These are phyloP conservation scores for Catocala sponsa DNA, from an alignment of 2,888 invertebrate species.

Conservation along the genomic window DNA sequence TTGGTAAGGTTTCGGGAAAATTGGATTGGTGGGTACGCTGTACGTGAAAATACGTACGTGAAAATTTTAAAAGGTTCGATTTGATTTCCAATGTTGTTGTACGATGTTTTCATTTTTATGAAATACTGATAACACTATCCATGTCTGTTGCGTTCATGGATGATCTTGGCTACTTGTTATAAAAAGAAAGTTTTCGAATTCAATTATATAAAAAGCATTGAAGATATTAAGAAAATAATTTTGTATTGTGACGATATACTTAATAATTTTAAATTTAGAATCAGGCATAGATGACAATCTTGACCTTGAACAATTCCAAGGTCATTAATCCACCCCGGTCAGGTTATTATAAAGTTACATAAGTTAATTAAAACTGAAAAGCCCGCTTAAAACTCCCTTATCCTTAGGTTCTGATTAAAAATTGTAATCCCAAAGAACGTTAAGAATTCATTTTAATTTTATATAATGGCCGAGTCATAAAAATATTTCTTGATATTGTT, in stretches of 20 bases:
- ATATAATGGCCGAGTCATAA: slow-evolving; percentile 8
- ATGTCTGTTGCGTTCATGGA: slow-evolving; percentile 15
- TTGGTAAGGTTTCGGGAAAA: slow-evolving; percentile 3
- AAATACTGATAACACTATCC: slow-evolving; percentile 7
- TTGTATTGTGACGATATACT: too few relatives aligned
- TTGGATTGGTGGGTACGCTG: slow-evolving; percentile 4
- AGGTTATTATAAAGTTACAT: background rate
- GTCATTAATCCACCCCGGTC: too few relatives aligned
- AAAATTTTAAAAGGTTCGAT: slow-evolving; percentile 9
- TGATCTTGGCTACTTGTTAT: slow-evolving; percentile 25
- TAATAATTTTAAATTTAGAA: too few relatives aligned
- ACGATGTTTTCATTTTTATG: slow-evolving; percentile 9
- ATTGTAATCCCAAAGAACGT: slow-evolving; percentile 17
- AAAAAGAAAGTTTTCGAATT: background rate
- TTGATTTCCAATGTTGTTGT: slow-evolving; percentile 28
- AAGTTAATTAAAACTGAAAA: slow-evolving; percentile 14
- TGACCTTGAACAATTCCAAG: too few relatives aligned
- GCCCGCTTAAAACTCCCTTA: slow-evolving; percentile 5
- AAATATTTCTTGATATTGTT: slow-evolving; percentile 12
- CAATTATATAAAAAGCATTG: too few relatives aligned
- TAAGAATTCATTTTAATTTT: slow-evolving; percentile 17
- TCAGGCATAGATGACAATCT: too few relatives aligned
- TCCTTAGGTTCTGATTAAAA: slow-evolving; percentile 16
- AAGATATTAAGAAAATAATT: too few relatives aligned
- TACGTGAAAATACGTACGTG: slow-evolving; percentile 10